A percentile compares a stretch with the other conserved stretches of the same genome.
These are phyloP conservation scores for Nowickia ferox DNA, from an alignment of 2,888 invertebrate genomes.

Conservation along the genomic window DNA sequence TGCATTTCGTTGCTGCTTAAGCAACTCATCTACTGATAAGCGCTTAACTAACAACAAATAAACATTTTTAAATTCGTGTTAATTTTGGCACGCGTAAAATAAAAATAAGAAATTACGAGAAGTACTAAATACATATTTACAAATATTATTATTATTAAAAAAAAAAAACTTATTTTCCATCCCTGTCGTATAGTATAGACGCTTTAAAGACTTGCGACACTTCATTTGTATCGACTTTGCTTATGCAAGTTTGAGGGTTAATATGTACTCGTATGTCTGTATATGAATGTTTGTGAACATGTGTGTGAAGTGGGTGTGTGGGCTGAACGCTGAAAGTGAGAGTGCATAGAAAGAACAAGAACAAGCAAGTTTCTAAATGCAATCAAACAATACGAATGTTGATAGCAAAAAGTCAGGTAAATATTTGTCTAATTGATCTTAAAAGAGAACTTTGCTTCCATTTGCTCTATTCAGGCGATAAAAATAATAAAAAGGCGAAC, in stretches of 20 bases:
- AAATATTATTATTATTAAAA: too few species aligned
- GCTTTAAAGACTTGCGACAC: too few species aligned
- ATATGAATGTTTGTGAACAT: neutral
- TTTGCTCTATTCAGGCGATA: conserved; percentile 1
- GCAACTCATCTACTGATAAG: too few species aligned
- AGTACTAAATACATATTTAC: too few species aligned
- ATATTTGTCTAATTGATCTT: conserved; percentile 18
- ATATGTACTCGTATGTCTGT: neutral
- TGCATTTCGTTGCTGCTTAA: too few species aligned
- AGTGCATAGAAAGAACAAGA: conserved; percentile 45
- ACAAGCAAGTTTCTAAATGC: conserved; percentile 37
- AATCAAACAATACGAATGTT: conserved; percentile 18
- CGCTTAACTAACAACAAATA: too few species aligned
- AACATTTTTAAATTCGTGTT: too few species aligned
- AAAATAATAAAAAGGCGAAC: conserved; percentile 25
- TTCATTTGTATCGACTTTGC: conserved; percentile 11
- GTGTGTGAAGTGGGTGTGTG: neutral
- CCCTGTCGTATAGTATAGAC: too few species aligned
- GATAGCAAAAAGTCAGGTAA: conserved; percentile 13
- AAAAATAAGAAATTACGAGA: too few species aligned
- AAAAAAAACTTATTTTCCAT: too few species aligned
- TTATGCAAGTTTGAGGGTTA: neutral
- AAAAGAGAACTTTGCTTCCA: neutral
- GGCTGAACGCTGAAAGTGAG: neutral
- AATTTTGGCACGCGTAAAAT: too few species aligned